These are phyloP conservation scores for Salmo trutta DNA, from an alignment of 2,797 vertebrate genomes.

Conservation along the genomic window DNA sequence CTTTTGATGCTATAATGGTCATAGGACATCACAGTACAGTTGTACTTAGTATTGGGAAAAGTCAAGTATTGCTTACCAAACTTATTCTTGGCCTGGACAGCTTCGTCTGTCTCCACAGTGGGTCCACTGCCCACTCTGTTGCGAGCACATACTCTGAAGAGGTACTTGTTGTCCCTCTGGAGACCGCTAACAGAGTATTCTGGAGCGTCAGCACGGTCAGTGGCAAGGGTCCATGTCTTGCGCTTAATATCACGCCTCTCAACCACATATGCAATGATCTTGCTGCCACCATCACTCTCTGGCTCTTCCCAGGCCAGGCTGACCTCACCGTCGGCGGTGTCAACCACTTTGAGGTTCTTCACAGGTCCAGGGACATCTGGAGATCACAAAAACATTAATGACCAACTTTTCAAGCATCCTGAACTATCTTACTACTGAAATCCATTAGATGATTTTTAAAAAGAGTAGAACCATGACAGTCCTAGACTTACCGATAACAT, in stretches of 20 bases:
- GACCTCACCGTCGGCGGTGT: constrained; percentile 95
- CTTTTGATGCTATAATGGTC: too few relatives aligned
- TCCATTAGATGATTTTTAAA: background rate
- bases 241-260: constrained; percentile 94
- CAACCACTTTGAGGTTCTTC: constrained; percentile 90
- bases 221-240: constrained; percentile 93
- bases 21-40: too few relatives aligned
- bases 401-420: background rate
- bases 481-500: constrained; percentile 88
- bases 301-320: constrained; percentile 97
- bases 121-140: constrained; percentile 95
- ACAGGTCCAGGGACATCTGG: constrained; percentile 93
- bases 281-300: constrained; percentile 93
- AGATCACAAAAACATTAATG: background rate
- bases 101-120: constrained; percentile 83
- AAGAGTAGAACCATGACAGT: background rate
- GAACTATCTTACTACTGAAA: background rate
- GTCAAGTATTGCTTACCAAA: constrained; percentile 80
- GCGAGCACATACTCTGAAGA: constrained; percentile 94
- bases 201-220: constrained; percentile 87
- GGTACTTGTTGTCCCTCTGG: constrained; percentile 88
- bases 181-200: constrained; percentile 94
- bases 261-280: constrained; percentile 90
- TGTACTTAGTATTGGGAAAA: background rate
- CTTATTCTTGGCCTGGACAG: constrained; percentile 95